phyloP scores from a whole-genome alignment of 2,888 invertebrate genomes.

The Cryptocephalus primarius region DNA sequence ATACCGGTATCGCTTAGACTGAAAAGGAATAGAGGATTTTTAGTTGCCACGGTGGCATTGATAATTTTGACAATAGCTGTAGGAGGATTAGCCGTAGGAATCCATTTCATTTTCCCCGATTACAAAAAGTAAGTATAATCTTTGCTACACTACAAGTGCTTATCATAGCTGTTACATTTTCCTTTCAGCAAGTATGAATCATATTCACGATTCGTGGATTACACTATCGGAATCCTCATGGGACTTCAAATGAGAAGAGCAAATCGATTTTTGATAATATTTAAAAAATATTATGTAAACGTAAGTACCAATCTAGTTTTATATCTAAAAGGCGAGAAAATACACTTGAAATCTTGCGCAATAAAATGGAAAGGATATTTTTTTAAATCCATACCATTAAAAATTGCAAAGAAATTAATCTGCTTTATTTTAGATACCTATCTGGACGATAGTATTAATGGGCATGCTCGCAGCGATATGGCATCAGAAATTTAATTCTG shows the following conservation, averaged over 20 bases:
- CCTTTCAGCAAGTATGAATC: slow-evolving; percentile 11
- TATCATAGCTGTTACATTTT: neutral
- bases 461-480: slow-evolving; percentile 5
- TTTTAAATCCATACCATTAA: too few relatives aligned
- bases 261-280: neutral
- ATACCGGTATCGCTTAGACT: slow-evolving; percentile 21
- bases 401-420: too few relatives aligned
- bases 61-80: too few relatives aligned
- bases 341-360: too few relatives aligned
- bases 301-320: too few relatives aligned
- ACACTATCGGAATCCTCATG: slow-evolving; percentile 12
- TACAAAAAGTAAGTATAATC: slow-evolving; percentile 3
- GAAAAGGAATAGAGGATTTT: neutral
- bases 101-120: neutral
- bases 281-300: too few relatives aligned
- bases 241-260: slow-evolving; percentile 10
- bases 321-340: too few relatives aligned
- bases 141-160: neutral
- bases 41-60: too few relatives aligned
- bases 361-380: too few relatives aligned
- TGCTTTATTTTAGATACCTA: neutral
- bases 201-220: slow-evolving; percentile 12
- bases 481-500: too few relatives aligned
- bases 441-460: slow-evolving; percentile 10
- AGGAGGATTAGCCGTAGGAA: too few relatives aligned